phyloP scores from a whole-genome alignment of 2,888 invertebrate genomes.

The Apantesis nais region DNA sequence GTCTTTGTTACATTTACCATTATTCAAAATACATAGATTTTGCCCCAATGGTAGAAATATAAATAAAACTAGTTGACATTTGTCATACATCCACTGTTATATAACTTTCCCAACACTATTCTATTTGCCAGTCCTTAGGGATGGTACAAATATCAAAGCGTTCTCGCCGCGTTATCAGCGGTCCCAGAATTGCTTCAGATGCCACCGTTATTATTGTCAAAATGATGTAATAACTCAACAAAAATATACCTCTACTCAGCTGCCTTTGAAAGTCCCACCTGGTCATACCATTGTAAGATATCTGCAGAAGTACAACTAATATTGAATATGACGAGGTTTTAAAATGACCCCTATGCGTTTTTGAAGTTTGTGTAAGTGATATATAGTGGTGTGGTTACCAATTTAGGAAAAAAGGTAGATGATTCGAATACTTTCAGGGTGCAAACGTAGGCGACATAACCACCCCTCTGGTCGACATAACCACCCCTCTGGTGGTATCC shows the following conservation, averaged over 20 bases:
- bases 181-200: slow-evolving; percentile 13
- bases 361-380: too few species aligned
- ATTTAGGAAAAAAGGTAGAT: too few species aligned
- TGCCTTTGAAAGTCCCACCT: slow-evolving; percentile 18
- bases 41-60: background rate
- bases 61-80: slow-evolving; percentile 1
- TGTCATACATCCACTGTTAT: slow-evolving; percentile 9
- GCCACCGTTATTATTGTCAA: slow-evolving; percentile 21
- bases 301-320: slow-evolving; percentile 5
- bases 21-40: background rate
- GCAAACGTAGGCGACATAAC: too few species aligned
- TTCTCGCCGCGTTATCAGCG: slow-evolving; percentile 19
- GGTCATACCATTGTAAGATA: background rate
- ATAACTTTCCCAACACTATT: slow-evolving; percentile 14
- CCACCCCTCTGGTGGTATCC: too few species aligned
- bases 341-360: background rate
- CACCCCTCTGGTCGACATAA: too few species aligned
- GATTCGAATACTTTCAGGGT: too few species aligned
- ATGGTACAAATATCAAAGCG: slow-evolving; percentile 17
- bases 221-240: slow-evolving; percentile 25
- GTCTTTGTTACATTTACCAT: background rate
- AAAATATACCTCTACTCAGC: slow-evolving; percentile 14
- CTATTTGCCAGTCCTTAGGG: slow-evolving; percentile 17
- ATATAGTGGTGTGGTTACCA: too few species aligned
- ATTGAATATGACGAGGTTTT: background rate